Evolutionary conservation across 1,140 invertebrate species (phyloP).

Genomic region (Leptinotarsa texana): DNA sequence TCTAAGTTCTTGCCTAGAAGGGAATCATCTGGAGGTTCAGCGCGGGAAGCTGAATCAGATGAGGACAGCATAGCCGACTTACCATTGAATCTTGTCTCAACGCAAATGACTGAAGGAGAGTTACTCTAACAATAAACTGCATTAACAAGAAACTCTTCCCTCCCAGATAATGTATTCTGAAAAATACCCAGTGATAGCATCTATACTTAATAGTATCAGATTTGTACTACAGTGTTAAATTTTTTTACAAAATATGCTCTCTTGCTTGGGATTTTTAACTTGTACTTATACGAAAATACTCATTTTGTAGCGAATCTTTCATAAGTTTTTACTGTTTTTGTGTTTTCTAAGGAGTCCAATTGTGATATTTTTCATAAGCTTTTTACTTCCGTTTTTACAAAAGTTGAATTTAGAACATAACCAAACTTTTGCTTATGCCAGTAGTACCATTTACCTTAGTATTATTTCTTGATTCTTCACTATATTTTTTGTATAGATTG

Average conservation of each 20-base stretch:
- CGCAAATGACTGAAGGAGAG: conserved; percentile 54
- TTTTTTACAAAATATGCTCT: conserved; percentile 24
- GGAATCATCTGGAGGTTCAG: conserved; percentile 41
- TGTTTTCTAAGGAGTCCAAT: conserved; percentile 30
- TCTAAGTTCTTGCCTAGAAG: conserved; percentile 46
- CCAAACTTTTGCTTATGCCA: conserved; percentile 50
- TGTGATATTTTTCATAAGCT: conserved; percentile 37
- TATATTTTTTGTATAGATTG: conserved; percentile 25
- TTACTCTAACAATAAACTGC: conserved; percentile 42
- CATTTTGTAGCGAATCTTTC: conserved; percentile 31
- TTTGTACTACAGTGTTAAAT: conserved; percentile 20
- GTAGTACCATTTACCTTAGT: conserved; percentile 48
- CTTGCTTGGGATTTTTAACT: conserved; percentile 25
- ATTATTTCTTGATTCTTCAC: conserved; percentile 26
- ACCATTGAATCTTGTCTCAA: conserved; percentile 53
- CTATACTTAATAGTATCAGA: conserved; percentile 28
- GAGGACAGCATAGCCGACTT: conserved; percentile 52
- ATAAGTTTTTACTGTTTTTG: conserved; percentile 21
- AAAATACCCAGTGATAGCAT: conserved; percentile 26
- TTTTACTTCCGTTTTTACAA: conserved; percentile 35
- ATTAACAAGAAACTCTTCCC: conserved; percentile 2
- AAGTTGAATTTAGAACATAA: conserved; percentile 43
- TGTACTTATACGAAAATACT: conserved; percentile 33
- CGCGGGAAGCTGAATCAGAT: conserved; percentile 49
- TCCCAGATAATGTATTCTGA: conserved; percentile 14